Evolutionary conservation across 2,113 vertebrate genomes (phyloP), one percentile per base, ranked within the genome.

Genomic region (Sitta europaea): DNA sequence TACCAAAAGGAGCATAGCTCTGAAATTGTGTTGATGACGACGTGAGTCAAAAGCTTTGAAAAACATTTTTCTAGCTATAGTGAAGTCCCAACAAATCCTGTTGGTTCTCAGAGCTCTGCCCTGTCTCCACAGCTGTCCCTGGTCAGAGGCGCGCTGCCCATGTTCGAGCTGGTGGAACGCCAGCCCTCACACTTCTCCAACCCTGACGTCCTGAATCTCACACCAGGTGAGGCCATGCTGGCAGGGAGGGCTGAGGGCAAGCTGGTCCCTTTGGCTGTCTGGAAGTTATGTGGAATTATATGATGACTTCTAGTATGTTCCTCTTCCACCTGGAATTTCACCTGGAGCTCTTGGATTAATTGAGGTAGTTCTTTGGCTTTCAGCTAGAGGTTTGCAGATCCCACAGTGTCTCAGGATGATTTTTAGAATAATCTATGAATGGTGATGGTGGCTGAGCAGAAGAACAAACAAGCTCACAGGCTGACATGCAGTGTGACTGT

Each of bases 81-180:
- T 23, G 29, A 91, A 79, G 29, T 79, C n/a, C 48, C 36, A 67
- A 3, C 6, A 77, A 43, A 9, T 62, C 0, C 3, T 89, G 27
- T 12, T 33, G 53, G 42, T 95, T 76, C 78, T 91, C 42, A 92
- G 0, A 15, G 75, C 58, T 24, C 8, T 81, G 12, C 88, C 73
- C 36, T 84, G 20, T 91, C 76, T 85, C 73, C 43, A 35, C 96
- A 99, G 99, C 93, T 99, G 87, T 99, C 99, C 36, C 98, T 98
- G 96, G 98, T 98, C n/a, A 98, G 98, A 97, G 99, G 98, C 5
- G 98, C 98, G 0, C 97, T 99, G 89, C 99, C 99, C 5, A 99
- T 99, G 99, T 99, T 99, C 11, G 99, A 99, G 50, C 98, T 99
- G 35, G 99, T 99, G 4, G 99, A 99, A 67, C 99, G 98, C 92